These are phyloP conservation scores for Potamarius usumacintae DNA, from an alignment of 2,113 vertebrate species.

Conservation along the genomic window DNA sequence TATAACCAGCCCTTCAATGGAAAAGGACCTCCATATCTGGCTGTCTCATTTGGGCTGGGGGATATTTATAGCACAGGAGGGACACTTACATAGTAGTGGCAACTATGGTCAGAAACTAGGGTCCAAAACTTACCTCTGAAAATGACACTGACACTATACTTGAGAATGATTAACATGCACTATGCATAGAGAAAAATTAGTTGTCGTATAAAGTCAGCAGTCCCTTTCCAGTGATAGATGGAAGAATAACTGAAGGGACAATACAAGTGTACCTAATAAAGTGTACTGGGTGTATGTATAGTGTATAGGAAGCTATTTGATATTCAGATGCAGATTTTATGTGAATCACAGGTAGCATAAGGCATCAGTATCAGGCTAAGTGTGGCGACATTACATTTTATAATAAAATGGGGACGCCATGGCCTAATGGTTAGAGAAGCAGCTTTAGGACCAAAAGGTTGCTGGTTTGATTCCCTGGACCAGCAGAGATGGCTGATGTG, in stretches of 20 bases:
- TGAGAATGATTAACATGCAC: not conserved
- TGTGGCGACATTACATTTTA: not conserved
- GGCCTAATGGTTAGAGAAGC: no score
- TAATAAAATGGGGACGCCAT: not conserved
- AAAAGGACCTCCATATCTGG: not conserved
- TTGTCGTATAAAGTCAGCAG: not conserved
- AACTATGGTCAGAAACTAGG: not conserved
- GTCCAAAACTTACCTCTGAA: not conserved
- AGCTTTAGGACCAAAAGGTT: no score
- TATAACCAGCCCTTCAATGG: not conserved
- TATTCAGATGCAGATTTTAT: not conserved
- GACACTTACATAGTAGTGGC: not conserved
- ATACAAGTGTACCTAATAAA: not conserved
- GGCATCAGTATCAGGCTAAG: not conserved
- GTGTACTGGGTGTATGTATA: not conserved
- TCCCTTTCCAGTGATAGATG: not conserved
- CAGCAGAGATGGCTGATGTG: no score
- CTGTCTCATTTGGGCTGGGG: not conserved
- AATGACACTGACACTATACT: not conserved
- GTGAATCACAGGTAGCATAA: not conserved
- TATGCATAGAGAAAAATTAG: not conserved
- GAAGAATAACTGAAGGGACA: not conserved
- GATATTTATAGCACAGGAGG: not conserved
- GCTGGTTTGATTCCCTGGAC: no score
- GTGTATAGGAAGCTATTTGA: not conserved